These are phyloP conservation scores for Bubo bubo DNA, from an alignment of 2,113 vertebrate species.

Conservation along the genomic window DNA sequence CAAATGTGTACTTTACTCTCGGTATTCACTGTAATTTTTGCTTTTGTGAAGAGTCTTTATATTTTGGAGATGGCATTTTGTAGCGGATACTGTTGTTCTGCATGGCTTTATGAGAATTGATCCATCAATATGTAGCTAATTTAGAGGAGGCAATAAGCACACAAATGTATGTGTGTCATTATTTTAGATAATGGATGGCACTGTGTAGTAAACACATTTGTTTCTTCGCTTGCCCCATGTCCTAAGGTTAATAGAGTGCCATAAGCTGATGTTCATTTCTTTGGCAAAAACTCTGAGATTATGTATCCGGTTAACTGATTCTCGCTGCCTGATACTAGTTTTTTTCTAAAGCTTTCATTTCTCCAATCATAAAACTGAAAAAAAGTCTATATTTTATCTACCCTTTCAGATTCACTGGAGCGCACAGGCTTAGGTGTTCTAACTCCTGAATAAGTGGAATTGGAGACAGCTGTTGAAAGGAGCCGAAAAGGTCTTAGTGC, in stretches of 20 bases:
- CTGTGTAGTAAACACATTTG: background rate
- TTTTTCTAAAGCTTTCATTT: background rate
- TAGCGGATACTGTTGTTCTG: background rate
- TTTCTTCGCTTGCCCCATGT: background rate
- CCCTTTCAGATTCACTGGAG: background rate
- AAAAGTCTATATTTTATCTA: background rate
- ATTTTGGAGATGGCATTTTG: background rate
- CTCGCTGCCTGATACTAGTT: background rate
- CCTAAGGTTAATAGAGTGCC: conserved; percentile 10
- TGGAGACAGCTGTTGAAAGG: background rate
- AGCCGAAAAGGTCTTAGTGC: background rate
- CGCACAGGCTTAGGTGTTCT: background rate
- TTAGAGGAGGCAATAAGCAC: background rate
- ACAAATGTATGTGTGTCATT: background rate
- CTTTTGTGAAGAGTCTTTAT: background rate
- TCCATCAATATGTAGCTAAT: background rate
- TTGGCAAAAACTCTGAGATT: background rate
- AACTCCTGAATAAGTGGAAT: background rate
- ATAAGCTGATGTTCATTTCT: background rate
- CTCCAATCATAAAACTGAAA: background rate
- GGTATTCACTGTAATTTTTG: background rate
- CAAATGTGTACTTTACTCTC: background rate
- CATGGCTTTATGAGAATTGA: background rate
- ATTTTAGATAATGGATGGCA: background rate
- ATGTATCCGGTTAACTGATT: background rate